Evolutionary conservation across 2,113 vertebrate genomes (phyloP), one percentile per base, ranked within the genome.

Genomic region (Callithrix jacchus): DNA sequence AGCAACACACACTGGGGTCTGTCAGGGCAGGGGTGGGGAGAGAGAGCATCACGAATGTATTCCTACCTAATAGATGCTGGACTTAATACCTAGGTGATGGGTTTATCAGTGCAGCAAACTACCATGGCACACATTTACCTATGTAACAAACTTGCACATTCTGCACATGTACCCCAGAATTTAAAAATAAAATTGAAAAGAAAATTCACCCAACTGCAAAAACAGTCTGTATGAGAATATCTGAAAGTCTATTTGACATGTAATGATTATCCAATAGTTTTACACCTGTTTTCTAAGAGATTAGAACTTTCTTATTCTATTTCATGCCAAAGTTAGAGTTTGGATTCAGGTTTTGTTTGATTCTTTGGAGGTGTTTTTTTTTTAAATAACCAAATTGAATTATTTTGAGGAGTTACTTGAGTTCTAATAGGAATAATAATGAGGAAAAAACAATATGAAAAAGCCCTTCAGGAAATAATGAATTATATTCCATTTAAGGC

Each of bases 281-380:
- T 87, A 56, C 1, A 88, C 52, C 25, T 91, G 49, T 91, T 86
- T 91, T 91, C 52, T 47, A 86, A 80, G 79, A 89, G 52, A 81
- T 23, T 16, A 92, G 20, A 73, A 10, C 14, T 87, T 92, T 40
- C 47, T 89, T 56, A 81, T 88, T 92, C 42, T 74, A 61, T 12
- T 95, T 52, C 18, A 94, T 73, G 14, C 87, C 52, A 88, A 76
- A 91, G 21, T 93, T 87, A 37, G 32, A 94, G 25, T 86, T 91
- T 42, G 45, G 42, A 95, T 81, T 71, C 58, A 64, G n/a, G 18
- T 95, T 95, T 93, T 89, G 89, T 96, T 94, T 96, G 56, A 90
- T 94, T 94, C 61, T 92, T 94, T 74, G 73, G 66, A 94, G 45
- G 32, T 77, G 76, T 52, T 79, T 58, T 52, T 73, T 96, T 92